These are phyloP conservation scores for Sussaba pulchella DNA, from an alignment of 2,888 invertebrate genomes.

Conservation along the genomic window DNA sequence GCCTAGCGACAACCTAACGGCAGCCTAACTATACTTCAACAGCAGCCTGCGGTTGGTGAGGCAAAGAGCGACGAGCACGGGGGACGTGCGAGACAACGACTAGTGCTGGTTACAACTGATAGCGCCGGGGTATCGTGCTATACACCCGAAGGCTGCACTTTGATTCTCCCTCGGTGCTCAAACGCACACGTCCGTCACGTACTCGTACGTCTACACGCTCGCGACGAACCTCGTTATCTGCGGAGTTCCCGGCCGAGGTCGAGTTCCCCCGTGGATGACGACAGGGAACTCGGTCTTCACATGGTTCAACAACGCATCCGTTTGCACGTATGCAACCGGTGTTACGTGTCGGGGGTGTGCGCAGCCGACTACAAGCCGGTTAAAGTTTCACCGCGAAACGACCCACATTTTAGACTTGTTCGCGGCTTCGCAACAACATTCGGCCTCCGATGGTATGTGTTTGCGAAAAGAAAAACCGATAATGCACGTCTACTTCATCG, in stretches of 20 bases:
- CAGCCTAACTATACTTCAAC: background rate
- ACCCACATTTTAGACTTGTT: slow-evolving; percentile 36
- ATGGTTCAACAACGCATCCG: background rate
- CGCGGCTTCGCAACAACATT: background rate
- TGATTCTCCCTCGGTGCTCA: slow-evolving; percentile 39
- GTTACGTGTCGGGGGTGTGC: slow-evolving; percentile 1
- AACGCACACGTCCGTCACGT: background rate
- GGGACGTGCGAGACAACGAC: background rate
- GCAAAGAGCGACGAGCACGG: slow-evolving; percentile 6
- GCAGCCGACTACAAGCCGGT: slow-evolving; percentile 21
- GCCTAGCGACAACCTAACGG: too few species aligned
- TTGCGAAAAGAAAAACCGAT: background rate
- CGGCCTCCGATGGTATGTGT: background rate
- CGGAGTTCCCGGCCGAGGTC: slow-evolving; percentile 55
- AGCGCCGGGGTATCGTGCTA: slow-evolving; percentile 13
- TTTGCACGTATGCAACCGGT: slow-evolving; percentile 1
- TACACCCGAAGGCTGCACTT: slow-evolving; percentile 55
- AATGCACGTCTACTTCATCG: background rate
- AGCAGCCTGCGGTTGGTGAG: background rate
- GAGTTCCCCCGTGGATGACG: slow-evolving; percentile 21
- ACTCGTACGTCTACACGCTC: background rate
- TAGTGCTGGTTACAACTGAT: background rate
- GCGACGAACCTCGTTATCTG: slow-evolving; percentile 62
- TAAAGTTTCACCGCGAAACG: slow-evolving; percentile 40
- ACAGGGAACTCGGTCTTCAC: background rate